Evolutionary conservation across 2,888 invertebrate species (phyloP).

Genomic region (Sipha maydis): DNA sequence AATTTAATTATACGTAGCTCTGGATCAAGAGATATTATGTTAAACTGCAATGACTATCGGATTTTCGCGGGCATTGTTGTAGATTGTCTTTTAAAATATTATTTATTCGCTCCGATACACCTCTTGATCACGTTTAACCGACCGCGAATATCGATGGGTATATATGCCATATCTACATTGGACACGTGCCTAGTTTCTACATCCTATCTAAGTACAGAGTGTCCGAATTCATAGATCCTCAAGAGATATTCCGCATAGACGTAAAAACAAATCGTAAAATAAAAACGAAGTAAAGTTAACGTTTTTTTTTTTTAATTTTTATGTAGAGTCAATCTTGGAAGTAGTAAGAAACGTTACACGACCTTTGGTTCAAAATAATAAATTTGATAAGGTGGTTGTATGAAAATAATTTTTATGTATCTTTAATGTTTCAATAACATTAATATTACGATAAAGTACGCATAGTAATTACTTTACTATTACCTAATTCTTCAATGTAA

Average conservation of each 20-base stretch:
- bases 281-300: background rate
- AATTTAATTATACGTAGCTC: background rate
- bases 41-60: background rate
- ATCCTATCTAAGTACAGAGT: background rate
- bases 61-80: background rate
- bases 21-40: background rate
- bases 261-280: background rate
- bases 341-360: background rate
- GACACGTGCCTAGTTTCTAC: background rate
- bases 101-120: constrained; percentile 1
- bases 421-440: background rate
- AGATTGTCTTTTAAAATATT: background rate
- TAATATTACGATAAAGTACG: too few species aligned
- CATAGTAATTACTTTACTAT: background rate
- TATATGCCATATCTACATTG: background rate
- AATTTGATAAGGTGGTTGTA: background rate
- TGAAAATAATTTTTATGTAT: background rate
- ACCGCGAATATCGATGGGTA: background rate
- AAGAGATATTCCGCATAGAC: background rate
- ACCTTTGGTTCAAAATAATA: background rate
- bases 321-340: background rate
- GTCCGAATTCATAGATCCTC: background rate
- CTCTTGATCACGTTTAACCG: background rate
- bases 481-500: background rate
- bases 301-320: background rate